Evolutionary conservation across 2,797 vertebrate genomes (phyloP).

Genomic region (Hyperoplus immaculatus): DNA sequence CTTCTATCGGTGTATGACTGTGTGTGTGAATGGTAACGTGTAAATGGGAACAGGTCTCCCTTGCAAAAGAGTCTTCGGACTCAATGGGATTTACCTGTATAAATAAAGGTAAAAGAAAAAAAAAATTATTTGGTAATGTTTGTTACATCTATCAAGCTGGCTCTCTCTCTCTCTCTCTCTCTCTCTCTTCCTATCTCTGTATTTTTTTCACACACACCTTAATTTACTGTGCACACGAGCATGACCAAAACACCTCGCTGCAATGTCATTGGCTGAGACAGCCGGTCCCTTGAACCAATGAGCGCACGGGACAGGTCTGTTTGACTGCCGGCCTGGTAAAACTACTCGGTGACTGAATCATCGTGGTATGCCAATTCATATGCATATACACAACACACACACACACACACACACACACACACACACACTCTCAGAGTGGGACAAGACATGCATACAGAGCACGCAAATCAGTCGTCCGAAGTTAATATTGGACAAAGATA

Average conservation of each 20-base stretch:
- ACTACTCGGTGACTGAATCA: conserved; percentile 74
- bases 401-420: conserved; percentile 35
- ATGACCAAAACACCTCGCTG: conserved; percentile 52
- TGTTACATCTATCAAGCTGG: neutral
- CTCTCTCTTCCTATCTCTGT: neutral
- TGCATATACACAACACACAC: conserved; percentile 18
- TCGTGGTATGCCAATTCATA: conserved; percentile 50
- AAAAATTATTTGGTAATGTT: conserved; percentile 2
- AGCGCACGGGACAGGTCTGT: conserved; percentile 48
- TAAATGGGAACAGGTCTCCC: too few relatives aligned
- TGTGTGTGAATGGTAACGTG: too few relatives aligned
- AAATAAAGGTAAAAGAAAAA: too few relatives aligned
- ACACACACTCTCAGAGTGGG: conserved; percentile 18
- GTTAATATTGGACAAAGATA: conserved; percentile 1
- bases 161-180: conserved; percentile 6
- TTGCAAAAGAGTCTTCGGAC: too few relatives aligned
- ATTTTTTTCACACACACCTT: conserved; percentile 5
- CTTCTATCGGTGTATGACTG: too few relatives aligned
- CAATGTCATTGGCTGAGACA: conserved; percentile 62
- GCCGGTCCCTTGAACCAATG: conserved; percentile 61
- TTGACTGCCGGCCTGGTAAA: conserved; percentile 54
- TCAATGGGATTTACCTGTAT: too few relatives aligned
- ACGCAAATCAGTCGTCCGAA: conserved; percentile 30
- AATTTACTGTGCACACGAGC: conserved; percentile 42
- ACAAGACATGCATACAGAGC: conserved; percentile 60